Base-by-base conservation (phyloP, 2,113 vertebrate species). In the Malurus melanocephalus region DNA sequence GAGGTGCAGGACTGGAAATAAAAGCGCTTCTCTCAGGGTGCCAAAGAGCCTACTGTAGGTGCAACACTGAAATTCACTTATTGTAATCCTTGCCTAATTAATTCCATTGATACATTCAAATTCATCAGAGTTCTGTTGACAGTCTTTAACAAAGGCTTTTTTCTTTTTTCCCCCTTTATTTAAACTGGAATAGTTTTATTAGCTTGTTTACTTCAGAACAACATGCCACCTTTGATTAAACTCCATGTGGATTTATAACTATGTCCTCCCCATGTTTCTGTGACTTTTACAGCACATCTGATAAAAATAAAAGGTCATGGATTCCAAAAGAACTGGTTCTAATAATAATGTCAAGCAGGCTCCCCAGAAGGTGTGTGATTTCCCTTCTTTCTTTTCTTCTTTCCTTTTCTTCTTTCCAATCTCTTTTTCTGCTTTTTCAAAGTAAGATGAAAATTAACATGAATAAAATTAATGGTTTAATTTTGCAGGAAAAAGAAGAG, bases 141-240 rank as follows among this genome's bases (percentile, higher is more conserved):
- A 91, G 66, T 46, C 33, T 65, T 94, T 68, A 96, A 95, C 94
- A 96, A 97, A 95, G 95, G 91, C 87, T 93, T 84, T 88, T 42
- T 16, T 17, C 8, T 60, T 77, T 74, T 17, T 26, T 40, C 3
- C 10, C 10, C 46, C n/a, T 66, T 92, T 78, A 15, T 94, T 92
- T 92, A 87, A 94, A 96, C 92, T 89, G 80, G 93, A 88, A 94
- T 73, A 71, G 90, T 96, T 97, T 97, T 97, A 96, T 96, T 97
- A 97, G 96, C 88, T 91, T 96, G 95, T 97, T 97, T 97, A 95
- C 97, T 95, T 95, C 94, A 79, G 72, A 95, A 78, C 89, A 93
- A 93, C 55, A 87, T 96, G 96, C 93, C 96, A 95, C 94, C 96
- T 97, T 94, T 98, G 97, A 98, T 98, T 98, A 97, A 97, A 97